phyloP scores from a whole-genome alignment of 2,113 vertebrate species.

The Xenotilapia flavipinnis region DNA sequence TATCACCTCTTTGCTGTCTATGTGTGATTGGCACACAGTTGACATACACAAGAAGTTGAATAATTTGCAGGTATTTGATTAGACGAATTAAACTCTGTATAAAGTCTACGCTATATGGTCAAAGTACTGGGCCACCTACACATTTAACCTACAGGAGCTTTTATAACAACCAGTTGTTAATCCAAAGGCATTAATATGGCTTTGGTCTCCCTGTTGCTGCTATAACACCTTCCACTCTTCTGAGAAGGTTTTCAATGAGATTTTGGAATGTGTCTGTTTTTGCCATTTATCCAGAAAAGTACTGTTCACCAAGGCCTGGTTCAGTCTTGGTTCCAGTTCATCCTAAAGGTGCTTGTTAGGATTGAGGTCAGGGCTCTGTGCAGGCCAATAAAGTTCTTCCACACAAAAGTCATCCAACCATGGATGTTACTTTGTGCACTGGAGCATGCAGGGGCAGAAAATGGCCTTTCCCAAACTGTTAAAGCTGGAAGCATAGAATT shows the following conservation, averaged over 20 bases:
- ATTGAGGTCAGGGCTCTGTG: not conserved
- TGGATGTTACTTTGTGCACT: not conserved
- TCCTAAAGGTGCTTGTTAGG: not conserved
- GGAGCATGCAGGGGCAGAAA: not conserved
- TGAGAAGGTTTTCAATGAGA: not conserved
- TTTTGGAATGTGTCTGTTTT: not conserved
- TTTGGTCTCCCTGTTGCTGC: not conserved
- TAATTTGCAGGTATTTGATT: not conserved
- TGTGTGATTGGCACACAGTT: not conserved
- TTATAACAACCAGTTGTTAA: not conserved
- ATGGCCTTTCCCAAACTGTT: not conserved
- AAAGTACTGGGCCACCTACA: not conserved
- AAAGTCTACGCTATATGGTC: not conserved
- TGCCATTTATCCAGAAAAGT: not conserved
- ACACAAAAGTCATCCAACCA: not conserved
- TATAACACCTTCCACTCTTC: not conserved
- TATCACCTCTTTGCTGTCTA: not conserved
- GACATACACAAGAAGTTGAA: not conserved
- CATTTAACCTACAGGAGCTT: not conserved
- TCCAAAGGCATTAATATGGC: not conserved
- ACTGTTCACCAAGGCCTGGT: not conserved
- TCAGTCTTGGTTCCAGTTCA: not conserved
- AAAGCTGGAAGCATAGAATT: not conserved
- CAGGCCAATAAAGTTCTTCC: not conserved
- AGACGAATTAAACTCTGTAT: rapidly evolving